Evolutionary conservation across 2,888 invertebrate species (phyloP), one percentile per base, ranked within the genome.

Genomic region (Erebia aethiops): DNA sequence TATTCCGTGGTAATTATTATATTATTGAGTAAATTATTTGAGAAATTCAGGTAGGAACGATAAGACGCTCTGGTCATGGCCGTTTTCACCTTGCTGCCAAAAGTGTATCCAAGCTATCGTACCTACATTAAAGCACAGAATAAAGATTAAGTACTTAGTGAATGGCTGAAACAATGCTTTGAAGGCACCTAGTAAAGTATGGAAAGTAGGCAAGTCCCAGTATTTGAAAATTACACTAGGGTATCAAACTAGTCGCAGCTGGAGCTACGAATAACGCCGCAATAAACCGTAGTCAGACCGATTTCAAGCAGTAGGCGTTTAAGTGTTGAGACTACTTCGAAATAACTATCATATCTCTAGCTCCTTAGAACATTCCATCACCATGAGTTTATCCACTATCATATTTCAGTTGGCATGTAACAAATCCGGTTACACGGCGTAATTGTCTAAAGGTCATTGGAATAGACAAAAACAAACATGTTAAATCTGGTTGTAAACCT

Each of bases 361-460:
- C 13, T 13, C 4, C 13, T 11, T 57, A 26, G 7, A 13, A 5
- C 56, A 57, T 57, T 57, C 26, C 13, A 61, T 46, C 13, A 43
- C 58, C 14, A n/a, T 9, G 35, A 52, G n/a, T 10, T 52, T 64
- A 51, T 61, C 18, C 46, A 46, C 26, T 14, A 3, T 64, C 49
- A 13, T 21, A 49, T 63, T 51, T 63, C 9, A 64, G 52, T 35
- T 52, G 64, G 11, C 51, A 52, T 26, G 14, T 10, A 10, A 49
- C 2, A 64, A 64, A 64, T 64, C 64, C 64, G 54, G 64, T 35
- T 64, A 41, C 11, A 16, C 64, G 21, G 49, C 62, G 21, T 21
- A 49, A 26, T 63, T 60, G 16, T 26, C 62, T 26, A 63, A 63
- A 63, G 62, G 62, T 63, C 49, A 26, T 63, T 63, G 18, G 8